Evolutionary conservation across 2,888 invertebrate species (phyloP), one percentile per base, ranked within the genome.

Genomic region (Stegana nigrithorax): DNA sequence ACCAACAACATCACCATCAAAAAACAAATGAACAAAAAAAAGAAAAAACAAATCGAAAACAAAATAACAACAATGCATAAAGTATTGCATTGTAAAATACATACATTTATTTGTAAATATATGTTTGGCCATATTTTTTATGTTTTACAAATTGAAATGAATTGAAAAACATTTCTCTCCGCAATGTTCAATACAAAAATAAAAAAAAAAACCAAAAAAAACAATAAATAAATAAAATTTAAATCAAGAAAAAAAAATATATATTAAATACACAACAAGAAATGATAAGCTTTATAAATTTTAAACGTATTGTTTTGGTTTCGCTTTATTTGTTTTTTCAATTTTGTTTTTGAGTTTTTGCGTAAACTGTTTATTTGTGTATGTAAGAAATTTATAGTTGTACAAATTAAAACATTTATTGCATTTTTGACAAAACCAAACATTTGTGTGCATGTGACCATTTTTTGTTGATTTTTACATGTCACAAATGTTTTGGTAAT

Each of bases 371-470:
- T 77, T 78, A 75, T 78, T 74, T 77, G 79, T 78, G 70, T 77
- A 73, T 78, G 78, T 74, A 77, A 75, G 75, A 71, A 71, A 78
- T 75, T 75, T 78, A 79, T 75, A 69, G 70, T 71, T 74, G 77
- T 76, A 74, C 77, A 75, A 75, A 75, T 75, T 78, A 78, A 65
- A 67, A 72, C 74, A 75, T 78, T 75, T 78, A 75, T 75, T 76
- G 78, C 70, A 70, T 78, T 71, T 70, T 64, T 39, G 39, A 39
- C 39, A 39, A n/a, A n/a, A n/a, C n/a, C n/a, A n/a, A n/a, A n/a
- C n/a, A n/a, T n/a, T n/a, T n/a, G n/a, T n/a, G n/a, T n/a, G n/a
- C n/a, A n/a, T 57, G 29, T 45, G 47, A 21, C 23, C 55, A 32
- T 27, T 60, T 47, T 60, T 63, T 67, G 65, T 47, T 53, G 62